Conservation (phyloP, 2,797 vertebrate species). For the Eospalax fontanierii region DNA sequence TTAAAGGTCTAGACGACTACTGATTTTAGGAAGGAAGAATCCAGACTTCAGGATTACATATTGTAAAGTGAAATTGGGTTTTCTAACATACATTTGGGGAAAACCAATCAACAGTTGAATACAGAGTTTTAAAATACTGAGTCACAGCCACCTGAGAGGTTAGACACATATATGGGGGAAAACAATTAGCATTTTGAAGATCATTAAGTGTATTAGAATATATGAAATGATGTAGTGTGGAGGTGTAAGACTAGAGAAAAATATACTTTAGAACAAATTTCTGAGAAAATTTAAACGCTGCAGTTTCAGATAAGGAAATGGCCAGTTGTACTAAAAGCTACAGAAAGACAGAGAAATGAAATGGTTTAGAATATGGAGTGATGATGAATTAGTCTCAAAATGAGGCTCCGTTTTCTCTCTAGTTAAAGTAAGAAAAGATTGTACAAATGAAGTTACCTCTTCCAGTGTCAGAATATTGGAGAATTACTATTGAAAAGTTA, state of each 20-base stretch:
- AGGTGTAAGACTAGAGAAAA: slow-evolving; percentile 44
- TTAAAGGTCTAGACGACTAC: neutral
- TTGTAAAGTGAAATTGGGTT: neutral
- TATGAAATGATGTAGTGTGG: neutral
- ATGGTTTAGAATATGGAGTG: neutral
- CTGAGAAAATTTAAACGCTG: slow-evolving; percentile 25
- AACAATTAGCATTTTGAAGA: neutral
- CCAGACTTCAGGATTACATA: neutral
- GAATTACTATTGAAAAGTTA: too few relatives aligned
- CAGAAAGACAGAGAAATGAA: neutral
- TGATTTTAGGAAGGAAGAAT: neutral
- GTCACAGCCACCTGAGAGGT: neutral
- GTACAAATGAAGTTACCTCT: neutral
- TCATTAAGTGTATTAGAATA: neutral
- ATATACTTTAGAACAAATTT: neutral
- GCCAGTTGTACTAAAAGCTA: neutral
- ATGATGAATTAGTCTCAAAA: neutral
- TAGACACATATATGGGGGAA: neutral
- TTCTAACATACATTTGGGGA: neutral
- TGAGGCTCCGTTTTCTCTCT: neutral
- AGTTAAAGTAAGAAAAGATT: neutral
- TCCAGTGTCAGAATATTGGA: neutral
- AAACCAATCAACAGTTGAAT: neutral
- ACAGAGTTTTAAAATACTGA: slow-evolving; percentile 22
- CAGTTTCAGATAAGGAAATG: neutral